These are phyloP conservation scores for Euphonia xanthogaster DNA, from an alignment of 2,797 vertebrate genomes.

Conservation along the genomic window DNA sequence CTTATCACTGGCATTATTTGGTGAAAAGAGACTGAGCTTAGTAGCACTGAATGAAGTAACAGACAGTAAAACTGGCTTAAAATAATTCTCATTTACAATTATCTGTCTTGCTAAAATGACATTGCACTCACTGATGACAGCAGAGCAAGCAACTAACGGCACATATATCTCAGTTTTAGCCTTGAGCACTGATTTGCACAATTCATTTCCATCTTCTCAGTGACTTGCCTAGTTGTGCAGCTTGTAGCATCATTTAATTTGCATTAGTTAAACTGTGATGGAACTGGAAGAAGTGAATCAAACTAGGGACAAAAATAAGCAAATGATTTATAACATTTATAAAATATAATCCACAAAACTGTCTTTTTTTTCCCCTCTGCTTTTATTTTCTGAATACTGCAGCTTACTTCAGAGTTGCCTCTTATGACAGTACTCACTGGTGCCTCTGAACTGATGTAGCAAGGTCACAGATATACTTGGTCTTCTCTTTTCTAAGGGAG, in stretches of 20 bases:
- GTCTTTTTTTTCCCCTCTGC: neutral
- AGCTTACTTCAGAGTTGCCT: neutral
- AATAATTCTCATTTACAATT: neutral
- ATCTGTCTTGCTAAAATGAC: neutral
- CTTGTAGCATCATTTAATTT: neutral
- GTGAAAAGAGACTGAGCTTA: neutral
- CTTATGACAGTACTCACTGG: fast-evolving
- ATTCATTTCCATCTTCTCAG: neutral
- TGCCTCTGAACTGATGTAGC: neutral
- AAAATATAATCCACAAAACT: neutral
- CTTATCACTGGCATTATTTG: neutral
- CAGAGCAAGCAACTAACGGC: neutral
- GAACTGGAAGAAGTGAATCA: neutral
- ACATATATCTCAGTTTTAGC: fast-evolving
- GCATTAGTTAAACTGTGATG: neutral
- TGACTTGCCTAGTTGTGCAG: neutral
- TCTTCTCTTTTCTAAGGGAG: neutral
- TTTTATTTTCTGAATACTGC: neutral
- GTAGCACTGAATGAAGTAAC: neutral
- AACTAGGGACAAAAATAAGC: neutral
- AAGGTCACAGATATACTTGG: neutral
- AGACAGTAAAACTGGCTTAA: neutral
- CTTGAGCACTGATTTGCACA: neutral
- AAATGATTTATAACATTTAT: neutral
- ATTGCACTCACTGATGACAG: neutral